phyloP scores from a whole-genome alignment of 2,113 vertebrate genomes.

The Tricholaema leucomelas region DNA sequence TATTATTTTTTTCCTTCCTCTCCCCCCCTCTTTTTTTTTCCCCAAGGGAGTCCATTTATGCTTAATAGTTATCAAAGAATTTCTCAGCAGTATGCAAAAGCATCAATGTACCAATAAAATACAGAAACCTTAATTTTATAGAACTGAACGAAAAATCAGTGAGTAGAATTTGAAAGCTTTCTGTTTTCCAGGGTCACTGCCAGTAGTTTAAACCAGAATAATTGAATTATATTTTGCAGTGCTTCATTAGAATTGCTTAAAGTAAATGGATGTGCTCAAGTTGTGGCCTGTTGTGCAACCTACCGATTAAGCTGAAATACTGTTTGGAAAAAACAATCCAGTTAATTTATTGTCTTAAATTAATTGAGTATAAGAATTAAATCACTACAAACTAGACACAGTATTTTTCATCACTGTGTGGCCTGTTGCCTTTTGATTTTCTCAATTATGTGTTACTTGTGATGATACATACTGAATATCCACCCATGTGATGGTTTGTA shows the following conservation, averaged over 20 bases:
- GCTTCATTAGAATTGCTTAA: not conserved
- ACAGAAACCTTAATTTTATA: not conserved
- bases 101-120: not conserved
- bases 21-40: not conserved
- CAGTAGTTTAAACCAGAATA: not conserved
- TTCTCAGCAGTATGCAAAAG: not conserved
- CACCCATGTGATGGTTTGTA: not conserved
- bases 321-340: not conserved
- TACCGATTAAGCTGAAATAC: not conserved
- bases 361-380: not conserved
- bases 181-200: not conserved
- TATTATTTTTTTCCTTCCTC: too few species aligned
- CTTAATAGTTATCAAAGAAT: not conserved
- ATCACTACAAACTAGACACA: not conserved
- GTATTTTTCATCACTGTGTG: not conserved
- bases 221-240: not conserved
- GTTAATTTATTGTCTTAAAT: not conserved
- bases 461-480: not conserved
- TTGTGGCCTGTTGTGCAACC: not conserved
- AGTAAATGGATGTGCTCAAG: not conserved
- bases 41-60: not conserved
- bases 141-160: not conserved
- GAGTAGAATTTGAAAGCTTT: not conserved
- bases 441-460: not conserved
- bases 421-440: not conserved